Evolutionary conservation across 2,888 invertebrate genomes (phyloP), one percentile per base, ranked within the genome.

Genomic region (Orthosia incerta): DNA sequence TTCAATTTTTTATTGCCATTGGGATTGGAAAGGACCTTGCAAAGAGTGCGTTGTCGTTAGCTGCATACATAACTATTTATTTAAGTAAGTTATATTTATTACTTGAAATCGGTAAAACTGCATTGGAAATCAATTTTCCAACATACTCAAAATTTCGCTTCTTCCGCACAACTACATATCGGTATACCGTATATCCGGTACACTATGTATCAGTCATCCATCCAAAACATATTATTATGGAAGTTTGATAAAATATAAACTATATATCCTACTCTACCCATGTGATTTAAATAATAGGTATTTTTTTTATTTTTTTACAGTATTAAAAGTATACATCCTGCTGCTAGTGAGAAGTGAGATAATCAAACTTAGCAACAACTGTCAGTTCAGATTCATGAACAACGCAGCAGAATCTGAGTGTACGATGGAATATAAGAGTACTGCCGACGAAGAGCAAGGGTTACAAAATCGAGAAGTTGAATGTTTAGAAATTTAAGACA

Each of bases 331-430:
- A 5, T 59, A 59, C 13, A 39, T 59, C 4, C 11, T 59, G 12
- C 39, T 59, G 2, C 57, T 59, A 12, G 57, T 59, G n/a, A 59
- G 57, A n/a, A 59, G 57, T 59, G 57, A 59, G n/a, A 39, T 59
- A 39, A 31, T 39, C 4, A 59, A 59, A 31, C 39, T 59, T 0
- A 2, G 4, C 12, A 59, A 59, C 5, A 59, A 59, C 31, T n/a
- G 4, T n/a, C 31, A 59, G n/a, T 59, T 59, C n/a, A 59, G 39
- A 59, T 59, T 59, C 31, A 39, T 39, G 57, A 59, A 59, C 57
- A 59, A 39, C 12, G 31, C 57, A 59, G 57, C 31, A 2, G 57
- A 39, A 65, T 39, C 39, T 2, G 53, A 20, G 18, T 45, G 53
- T 65, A 53, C 12, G 20, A 53, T 65, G 39, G 12, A 53, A 53